phyloP scores from a whole-genome alignment of 2,888 invertebrate genomes.

The Archips crataeganus region DNA sequence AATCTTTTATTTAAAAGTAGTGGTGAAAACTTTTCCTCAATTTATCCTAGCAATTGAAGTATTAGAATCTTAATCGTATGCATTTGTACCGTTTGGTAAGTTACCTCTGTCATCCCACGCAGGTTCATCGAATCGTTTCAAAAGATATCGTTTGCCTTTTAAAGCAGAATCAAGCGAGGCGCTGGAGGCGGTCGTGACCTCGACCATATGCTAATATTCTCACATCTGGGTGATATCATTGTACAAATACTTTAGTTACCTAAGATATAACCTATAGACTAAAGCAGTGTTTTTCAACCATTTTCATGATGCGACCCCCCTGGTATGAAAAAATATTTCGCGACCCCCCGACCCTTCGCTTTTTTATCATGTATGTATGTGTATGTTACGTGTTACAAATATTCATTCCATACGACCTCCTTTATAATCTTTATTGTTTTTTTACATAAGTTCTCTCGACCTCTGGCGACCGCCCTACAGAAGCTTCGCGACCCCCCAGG shows the following conservation, averaged over 20 bases:
- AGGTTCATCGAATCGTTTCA: conserved; percentile 20
- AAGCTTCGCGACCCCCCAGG: too few relatives aligned
- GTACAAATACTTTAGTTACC: conserved; percentile 17
- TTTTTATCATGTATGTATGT: too few relatives aligned
- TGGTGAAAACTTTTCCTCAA: not conserved
- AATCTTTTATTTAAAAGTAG: conserved; percentile 13
- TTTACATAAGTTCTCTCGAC: too few relatives aligned
- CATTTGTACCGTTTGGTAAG: conserved; percentile 38
- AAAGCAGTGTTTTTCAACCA: too few relatives aligned
- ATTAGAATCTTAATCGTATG: conserved; percentile 12
- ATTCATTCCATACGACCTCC: too few relatives aligned
- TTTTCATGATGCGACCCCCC: too few relatives aligned
- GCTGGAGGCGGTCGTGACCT: conserved; percentile 28
- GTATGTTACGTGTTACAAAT: too few relatives aligned
- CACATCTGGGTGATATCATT: conserved; percentile 29
- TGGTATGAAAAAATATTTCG: too few relatives aligned
- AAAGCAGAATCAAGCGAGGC: conserved; percentile 23
- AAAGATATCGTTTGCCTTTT: conserved; percentile 33
- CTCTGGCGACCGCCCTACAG: too few relatives aligned
- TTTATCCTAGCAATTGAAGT: not conserved
- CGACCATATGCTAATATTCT: conserved; percentile 22
- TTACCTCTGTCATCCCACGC: conserved; percentile 32
- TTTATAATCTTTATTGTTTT: too few relatives aligned
- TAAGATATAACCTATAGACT: conserved; percentile 35
- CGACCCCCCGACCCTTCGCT: too few relatives aligned